Evolutionary conservation across 1,140 invertebrate genomes (phyloP).

Genomic region (Apocrypta bakeri): DNA sequence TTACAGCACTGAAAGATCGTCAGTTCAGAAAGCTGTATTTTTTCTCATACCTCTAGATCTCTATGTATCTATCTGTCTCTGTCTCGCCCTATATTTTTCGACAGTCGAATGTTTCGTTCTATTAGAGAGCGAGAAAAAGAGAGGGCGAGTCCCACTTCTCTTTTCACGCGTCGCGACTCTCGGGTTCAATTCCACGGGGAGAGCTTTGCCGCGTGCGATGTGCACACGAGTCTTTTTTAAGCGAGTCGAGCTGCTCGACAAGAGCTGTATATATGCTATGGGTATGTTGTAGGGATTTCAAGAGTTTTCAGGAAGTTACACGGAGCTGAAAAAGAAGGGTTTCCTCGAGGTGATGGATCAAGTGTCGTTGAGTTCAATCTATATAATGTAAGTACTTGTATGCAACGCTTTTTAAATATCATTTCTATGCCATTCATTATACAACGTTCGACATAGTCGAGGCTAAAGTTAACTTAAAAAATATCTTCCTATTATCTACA

Average conservation of each 20-base stretch:
- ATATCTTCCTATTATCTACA: too few relatives aligned
- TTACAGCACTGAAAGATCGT: neutral
- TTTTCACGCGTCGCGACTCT: slow-evolving; percentile 28
- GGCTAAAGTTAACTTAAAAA: too few relatives aligned
- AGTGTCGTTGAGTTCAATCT: too few relatives aligned
- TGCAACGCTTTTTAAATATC: too few relatives aligned
- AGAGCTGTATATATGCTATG: neutral
- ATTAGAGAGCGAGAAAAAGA: neutral
- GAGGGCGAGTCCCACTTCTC: slow-evolving; percentile 13
- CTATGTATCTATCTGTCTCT: too few relatives aligned
- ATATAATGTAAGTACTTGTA: too few relatives aligned
- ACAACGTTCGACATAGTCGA: too few relatives aligned
- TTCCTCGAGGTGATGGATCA: neutral
- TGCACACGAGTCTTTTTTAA: neutral
- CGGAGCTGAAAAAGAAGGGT: neutral
- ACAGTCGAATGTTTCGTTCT: slow-evolving; percentile 25
- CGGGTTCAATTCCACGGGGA: neutral
- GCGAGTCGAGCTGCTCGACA: neutral
- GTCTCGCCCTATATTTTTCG: neutral
- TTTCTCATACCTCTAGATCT: neutral
- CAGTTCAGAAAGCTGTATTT: neutral
- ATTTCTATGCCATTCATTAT: too few relatives aligned
- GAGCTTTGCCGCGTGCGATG: neutral
- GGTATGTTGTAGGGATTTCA: neutral
- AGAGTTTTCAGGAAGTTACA: neutral